Percentiles rank a stretch among this genome's conserved stretches.
Evolutionary conservation across 2,888 invertebrate species (phyloP).

Genomic region (Hydropsyche betteni): DNA sequence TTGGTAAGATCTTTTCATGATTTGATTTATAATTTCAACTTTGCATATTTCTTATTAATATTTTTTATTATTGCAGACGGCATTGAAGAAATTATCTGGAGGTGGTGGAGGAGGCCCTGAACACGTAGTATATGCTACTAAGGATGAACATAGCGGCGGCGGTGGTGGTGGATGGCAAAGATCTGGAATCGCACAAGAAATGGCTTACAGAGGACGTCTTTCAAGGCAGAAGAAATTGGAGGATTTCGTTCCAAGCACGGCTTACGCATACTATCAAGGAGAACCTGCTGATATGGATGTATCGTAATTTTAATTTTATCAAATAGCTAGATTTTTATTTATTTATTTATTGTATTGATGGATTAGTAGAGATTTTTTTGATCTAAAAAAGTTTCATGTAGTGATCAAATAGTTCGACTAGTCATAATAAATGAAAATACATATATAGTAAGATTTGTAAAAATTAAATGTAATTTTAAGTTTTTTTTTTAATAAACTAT

Average conservation of each 20-base stretch:
- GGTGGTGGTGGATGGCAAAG: conserved; percentile 59
- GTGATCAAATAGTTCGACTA: too few species aligned
- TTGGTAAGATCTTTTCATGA: conserved; percentile 56
- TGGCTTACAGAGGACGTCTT: conserved; percentile 55
- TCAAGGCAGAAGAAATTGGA: conserved; percentile 37
- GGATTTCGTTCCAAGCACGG: conserved; percentile 41
- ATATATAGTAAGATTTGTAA: conserved; percentile 2
- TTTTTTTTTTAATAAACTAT: too few species aligned
- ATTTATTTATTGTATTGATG: too few species aligned
- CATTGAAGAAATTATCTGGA: conserved; percentile 70
- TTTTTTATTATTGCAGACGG: conserved; percentile 59
- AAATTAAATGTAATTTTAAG: too few species aligned
- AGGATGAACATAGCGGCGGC: conserved; percentile 55
- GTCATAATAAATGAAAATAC: conserved; percentile 1
- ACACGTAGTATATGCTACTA: conserved; percentile 68
- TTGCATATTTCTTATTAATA: not conserved
- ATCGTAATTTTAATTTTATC: conserved; percentile 1
- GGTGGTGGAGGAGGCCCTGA: conserved; percentile 61
- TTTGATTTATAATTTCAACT: not conserved
- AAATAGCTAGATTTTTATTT: too few species aligned
- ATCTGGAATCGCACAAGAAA: conserved; percentile 54
- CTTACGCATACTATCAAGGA: conserved; percentile 27
- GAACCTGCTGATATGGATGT: conserved; percentile 57
- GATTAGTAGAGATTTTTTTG: too few species aligned
- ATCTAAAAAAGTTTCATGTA: too few species aligned